Base-by-base conservation (phyloP, 1,140 invertebrate species). In the Cyrtorhinus lividipennis region DNA sequence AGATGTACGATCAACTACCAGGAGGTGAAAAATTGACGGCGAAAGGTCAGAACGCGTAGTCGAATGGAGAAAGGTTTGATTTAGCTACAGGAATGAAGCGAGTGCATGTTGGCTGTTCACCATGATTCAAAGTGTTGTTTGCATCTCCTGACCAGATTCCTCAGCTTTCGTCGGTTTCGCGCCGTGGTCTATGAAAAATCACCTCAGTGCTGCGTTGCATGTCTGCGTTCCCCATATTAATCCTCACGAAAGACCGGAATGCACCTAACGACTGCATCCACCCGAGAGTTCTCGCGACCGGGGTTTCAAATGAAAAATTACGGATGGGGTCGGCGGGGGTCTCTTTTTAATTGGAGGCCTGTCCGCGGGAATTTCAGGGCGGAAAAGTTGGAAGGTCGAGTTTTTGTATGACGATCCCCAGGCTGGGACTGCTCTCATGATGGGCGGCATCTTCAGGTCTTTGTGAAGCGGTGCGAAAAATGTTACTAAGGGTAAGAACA, bases 151-250 rank as follows among this genome's bases (percentile, higher is more conserved):
- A n/a, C n/a, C n/a, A n/a, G n/a, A n/a, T n/a, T n/a, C n/a, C n/a
- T n/a, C n/a, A n/a, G n/a, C n/a, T n/a, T n/a, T n/a, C n/a, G n/a
- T n/a, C n/a, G n/a, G n/a, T n/a, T n/a, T n/a, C n/a, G n/a, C n/a
- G n/a, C n/a, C n/a, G n/a, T n/a, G n/a, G n/a, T 53, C 48, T 22
- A 5, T 53, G 48, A 53, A 53, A 53, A 53, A 53, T 53, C 48
- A 20, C 20, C 20, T 20, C 10, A 53, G 5, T 20, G 8, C 48
- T 53, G 48, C 48, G 20, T 20, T 53, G 48, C 48, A 10, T 12
- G 48, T 22, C 48, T 53, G 10, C 48, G 48, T 22, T 53, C 3
- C 48, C 48, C 10, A 22, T 53, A 53, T 38, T 53, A 53, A 53
- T 53, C 48, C 48, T 20, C 18, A 20, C 12, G 5, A 12, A 20